Evolutionary conservation across 2,797 vertebrate genomes (phyloP).

Genomic region (Crypturellus tataupa): DNA sequence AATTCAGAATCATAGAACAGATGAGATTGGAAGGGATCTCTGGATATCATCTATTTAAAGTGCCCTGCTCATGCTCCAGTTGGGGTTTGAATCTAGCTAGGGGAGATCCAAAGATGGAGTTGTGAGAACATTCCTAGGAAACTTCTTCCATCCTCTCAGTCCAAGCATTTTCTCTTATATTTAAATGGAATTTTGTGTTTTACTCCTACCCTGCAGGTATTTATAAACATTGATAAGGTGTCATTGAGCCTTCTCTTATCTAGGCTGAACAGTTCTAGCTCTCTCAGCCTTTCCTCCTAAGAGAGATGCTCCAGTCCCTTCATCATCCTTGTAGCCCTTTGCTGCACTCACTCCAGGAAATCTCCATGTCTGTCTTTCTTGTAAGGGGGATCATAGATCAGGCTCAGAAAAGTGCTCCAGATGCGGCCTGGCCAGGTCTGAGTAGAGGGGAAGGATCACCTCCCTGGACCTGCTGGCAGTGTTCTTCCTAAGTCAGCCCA

Average conservation of each 20-base stretch:
- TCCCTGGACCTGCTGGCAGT: not conserved
- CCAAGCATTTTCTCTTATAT: not conserved
- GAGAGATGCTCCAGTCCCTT: not conserved
- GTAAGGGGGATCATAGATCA: not conserved
- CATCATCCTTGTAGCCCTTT: not conserved
- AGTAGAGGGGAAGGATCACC: not conserved
- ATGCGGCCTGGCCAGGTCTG: not conserved
- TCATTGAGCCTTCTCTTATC: not conserved
- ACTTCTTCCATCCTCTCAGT: not conserved
- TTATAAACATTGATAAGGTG: not conserved
- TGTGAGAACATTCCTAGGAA: not conserved
- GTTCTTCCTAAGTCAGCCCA: not conserved
- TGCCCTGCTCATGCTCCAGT: not conserved
- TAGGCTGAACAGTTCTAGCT: not conserved
- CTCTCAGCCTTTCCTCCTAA: not conserved
- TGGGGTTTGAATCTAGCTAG: not conserved
- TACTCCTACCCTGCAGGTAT: not conserved
- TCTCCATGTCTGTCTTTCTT: not conserved
- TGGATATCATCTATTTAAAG: not conserved
- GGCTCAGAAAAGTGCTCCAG: not conserved
- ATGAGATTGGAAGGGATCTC: not conserved
- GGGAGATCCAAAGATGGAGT: not conserved
- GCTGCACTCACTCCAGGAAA: not conserved
- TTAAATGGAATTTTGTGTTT: not conserved
- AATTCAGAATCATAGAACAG: not conserved